These are phyloP conservation scores for Hydractinia symbiolongicarpus DNA, from an alignment of 30 jellyfish, hydroid and myxozoan genomes.

Conservation along the genomic window DNA sequence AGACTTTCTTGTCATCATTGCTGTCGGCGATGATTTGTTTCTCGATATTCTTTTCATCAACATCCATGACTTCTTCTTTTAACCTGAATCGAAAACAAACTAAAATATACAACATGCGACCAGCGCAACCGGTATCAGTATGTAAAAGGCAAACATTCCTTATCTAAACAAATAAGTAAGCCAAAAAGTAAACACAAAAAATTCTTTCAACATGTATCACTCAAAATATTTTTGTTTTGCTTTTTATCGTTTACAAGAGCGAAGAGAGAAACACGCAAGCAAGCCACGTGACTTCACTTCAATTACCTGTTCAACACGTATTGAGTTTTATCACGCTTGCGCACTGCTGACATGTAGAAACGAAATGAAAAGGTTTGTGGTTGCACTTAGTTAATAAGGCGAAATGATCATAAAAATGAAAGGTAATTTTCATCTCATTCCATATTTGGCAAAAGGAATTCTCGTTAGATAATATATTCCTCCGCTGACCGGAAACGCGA, in stretches of 20 bases:
- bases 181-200: background rate
- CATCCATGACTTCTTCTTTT: conserved; percentile 9
- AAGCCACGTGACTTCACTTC: background rate
- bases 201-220: background rate
- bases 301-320: too few species aligned
- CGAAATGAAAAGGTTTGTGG: too few species aligned
- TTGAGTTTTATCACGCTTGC: too few species aligned
- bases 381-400: too few species aligned
- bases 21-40: background rate
- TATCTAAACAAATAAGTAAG: background rate
- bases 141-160: background rate
- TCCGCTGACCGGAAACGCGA: too few species aligned
- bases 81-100: background rate
- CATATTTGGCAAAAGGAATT: too few species aligned
- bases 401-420: too few species aligned
- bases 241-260: background rate
- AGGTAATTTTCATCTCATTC: too few species aligned
- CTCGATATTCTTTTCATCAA: background rate
- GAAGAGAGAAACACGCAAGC: background rate
- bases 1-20: background rate
- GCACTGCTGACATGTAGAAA: too few species aligned
- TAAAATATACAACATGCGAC: background rate
- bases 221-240: conserved; percentile 2
- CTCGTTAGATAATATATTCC: too few species aligned
- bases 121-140: background rate